These are phyloP conservation scores for Sitta carolinensis DNA, from an alignment of 2,797 vertebrate genomes.

Conservation along the genomic window DNA sequence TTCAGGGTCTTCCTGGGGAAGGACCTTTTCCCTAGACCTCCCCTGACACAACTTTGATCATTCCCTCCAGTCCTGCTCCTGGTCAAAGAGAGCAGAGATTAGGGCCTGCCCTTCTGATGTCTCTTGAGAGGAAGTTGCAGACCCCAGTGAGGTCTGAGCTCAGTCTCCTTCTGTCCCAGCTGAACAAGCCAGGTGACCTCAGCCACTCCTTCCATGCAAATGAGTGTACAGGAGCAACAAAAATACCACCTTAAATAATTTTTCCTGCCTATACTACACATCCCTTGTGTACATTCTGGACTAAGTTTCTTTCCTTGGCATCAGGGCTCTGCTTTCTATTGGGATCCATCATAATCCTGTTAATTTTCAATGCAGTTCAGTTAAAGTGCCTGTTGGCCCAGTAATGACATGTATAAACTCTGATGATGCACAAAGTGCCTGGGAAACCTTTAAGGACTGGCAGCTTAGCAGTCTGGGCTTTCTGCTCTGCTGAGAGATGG, in stretches of 20 bases:
- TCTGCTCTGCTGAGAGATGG: not conserved
- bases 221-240: not conserved
- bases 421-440: not conserved
- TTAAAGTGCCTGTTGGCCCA: not conserved
- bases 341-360: not conserved
- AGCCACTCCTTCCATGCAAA: not conserved
- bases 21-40: not conserved
- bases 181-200: not conserved
- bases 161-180: not conserved
- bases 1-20: not conserved
- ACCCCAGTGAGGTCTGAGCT: not conserved
- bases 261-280: accelerated
- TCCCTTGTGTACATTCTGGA: not conserved
- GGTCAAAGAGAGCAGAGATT: not conserved
- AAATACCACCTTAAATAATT: accelerated
- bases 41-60: not conserved
- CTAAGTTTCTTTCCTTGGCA: not conserved
- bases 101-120: not conserved
- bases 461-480: not conserved
- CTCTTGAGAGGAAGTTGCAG: not conserved
- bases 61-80: not conserved
- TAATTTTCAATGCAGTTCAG: accelerated
- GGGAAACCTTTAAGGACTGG: not conserved
- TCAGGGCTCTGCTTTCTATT: accelerated
- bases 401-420: not conserved